Evolutionary conservation across 2,888 invertebrate species (phyloP), one percentile per base, ranked within the genome.

Genomic region (Tanypteryx hageni): DNA sequence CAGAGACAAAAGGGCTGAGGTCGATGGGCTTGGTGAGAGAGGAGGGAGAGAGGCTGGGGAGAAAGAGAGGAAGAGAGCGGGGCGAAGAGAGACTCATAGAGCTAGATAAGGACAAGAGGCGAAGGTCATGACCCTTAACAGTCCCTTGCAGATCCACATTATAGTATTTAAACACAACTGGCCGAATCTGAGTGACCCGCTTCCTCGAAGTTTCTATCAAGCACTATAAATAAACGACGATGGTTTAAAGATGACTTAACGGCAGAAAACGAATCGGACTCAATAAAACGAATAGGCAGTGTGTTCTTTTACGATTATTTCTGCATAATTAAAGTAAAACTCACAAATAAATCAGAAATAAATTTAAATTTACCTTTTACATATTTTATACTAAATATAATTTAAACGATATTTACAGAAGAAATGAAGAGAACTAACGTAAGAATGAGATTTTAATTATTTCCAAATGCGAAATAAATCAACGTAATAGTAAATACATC

Each of bases 61-160:
- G 44, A 14, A 11, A 44, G 22, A 9, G 7, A 31, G 27, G 82
- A 82, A 44, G 76, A 82, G 83, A 57, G n/a, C 18, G 61, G 64
- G n/a, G 64, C 14, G 18, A 44, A 86, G 59, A 86, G 86, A 86
- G 86, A 59, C 86, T 86, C 86, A 13, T 9, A 61, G 27, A 27
- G 86, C 86, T 59, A 89, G 89, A 89, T 89, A 61, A 89, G 89
- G 59, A 86, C 59, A 59, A 59, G 13, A 59, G 85, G 59, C 31
- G 59, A 89, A 89, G 89, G 89, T 89, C 89, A 89, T 89, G 89
- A 89, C 89, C 89, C 89, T 89, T 89, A 68, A 89, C 18, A 89
- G 89, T 44, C 18, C 18, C 56, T 31, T 18, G 89, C 64, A 18
- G n/a, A 64, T 64, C 89, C 89, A 89, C 31, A 89, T 64, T 59